Percentiles rank a stretch among this genome's conserved stretches.
These are phyloP conservation scores for Battus philenor DNA, from an alignment of 1,140 invertebrate species.

Conservation along the genomic window DNA sequence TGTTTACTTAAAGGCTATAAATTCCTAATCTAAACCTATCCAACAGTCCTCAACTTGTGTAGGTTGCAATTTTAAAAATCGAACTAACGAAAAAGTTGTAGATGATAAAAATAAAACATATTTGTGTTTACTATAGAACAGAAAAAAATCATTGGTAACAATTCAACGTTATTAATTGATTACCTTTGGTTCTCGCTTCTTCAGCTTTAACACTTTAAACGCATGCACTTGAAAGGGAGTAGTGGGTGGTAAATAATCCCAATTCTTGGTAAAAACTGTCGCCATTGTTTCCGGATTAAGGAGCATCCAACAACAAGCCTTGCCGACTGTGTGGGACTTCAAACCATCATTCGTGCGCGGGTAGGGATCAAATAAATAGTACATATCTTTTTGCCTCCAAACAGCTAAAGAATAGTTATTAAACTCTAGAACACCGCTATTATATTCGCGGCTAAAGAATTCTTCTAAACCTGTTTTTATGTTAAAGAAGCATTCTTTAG, in stretches of 20 bases:
- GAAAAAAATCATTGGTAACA: no score
- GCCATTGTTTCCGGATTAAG: slow-evolving; percentile 66
- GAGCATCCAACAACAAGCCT: slow-evolving; percentile 73
- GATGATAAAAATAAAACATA: not conserved
- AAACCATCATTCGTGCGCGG: slow-evolving; percentile 64
- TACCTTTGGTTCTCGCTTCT: slow-evolving; percentile 58
- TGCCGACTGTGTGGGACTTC: slow-evolving; percentile 51
- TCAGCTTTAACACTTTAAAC: slow-evolving; percentile 71
- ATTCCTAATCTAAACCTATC: no score
- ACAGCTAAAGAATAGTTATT: slow-evolving; percentile 66
- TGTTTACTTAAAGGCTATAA: no score
- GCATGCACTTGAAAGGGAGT: slow-evolving; percentile 74
- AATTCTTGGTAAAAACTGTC: slow-evolving; percentile 62
- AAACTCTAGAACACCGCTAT: slow-evolving; percentile 71
- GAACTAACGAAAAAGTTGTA: slow-evolving; percentile 10
- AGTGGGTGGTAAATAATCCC: slow-evolving; percentile 66
- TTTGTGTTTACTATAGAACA: no score
- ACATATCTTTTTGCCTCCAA: slow-evolving; percentile 76
- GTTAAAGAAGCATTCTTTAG: slow-evolving; percentile 67
- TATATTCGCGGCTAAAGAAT: slow-evolving; percentile 68
- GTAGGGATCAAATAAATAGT: slow-evolving; percentile 76
- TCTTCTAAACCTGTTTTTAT: slow-evolving; percentile 55
- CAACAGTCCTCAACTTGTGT: no score
- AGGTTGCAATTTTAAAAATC: no score
- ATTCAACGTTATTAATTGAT: not conserved